These are phyloP conservation scores for Spisula subtruncata DNA, from an alignment of 2,888 invertebrate species.

Conservation along the genomic window DNA sequence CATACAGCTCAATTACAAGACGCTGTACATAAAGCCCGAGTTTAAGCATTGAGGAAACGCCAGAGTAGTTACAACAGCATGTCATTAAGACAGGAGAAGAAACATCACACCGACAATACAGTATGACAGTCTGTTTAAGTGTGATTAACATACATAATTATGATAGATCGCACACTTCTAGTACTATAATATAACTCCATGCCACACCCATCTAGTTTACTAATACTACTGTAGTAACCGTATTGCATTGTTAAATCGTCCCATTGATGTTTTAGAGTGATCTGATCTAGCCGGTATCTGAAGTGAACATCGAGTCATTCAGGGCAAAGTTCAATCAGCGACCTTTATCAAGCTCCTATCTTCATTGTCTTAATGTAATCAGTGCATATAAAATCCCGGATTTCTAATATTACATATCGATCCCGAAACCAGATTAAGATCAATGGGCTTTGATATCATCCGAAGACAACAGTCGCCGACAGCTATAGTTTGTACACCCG, in stretches of 20 bases:
- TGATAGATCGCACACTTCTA: neutral
- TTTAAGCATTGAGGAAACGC: too few relatives aligned
- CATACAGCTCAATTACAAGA: too few relatives aligned
- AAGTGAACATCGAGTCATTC: slow-evolving; percentile 30
- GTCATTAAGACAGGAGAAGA: neutral
- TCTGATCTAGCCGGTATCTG: slow-evolving; percentile 14
- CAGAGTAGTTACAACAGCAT: neutral
- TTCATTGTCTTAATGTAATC: slow-evolving; percentile 26
- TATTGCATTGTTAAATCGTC: neutral
- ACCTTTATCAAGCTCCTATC: neutral
- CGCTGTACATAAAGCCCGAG: too few relatives aligned
- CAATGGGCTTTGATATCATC: neutral
- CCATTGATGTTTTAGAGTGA: slow-evolving; percentile 6
- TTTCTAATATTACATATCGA: slow-evolving; percentile 28
- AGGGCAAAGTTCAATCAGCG: slow-evolving; percentile 34
- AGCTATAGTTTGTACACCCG: slow-evolving; percentile 7
- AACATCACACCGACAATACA: neutral
- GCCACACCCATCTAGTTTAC: neutral
- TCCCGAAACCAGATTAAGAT: slow-evolving; percentile 32
- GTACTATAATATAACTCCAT: neutral
- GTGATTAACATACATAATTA: neutral
- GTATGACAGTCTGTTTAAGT: neutral
- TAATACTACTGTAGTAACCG: neutral
- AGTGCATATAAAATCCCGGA: slow-evolving; percentile 34
- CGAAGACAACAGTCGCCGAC: slow-evolving; percentile 28